These are phyloP conservation scores for Eristalinus sepulchralis DNA, from an alignment of 2,888 invertebrate species.

Conservation along the genomic window DNA sequence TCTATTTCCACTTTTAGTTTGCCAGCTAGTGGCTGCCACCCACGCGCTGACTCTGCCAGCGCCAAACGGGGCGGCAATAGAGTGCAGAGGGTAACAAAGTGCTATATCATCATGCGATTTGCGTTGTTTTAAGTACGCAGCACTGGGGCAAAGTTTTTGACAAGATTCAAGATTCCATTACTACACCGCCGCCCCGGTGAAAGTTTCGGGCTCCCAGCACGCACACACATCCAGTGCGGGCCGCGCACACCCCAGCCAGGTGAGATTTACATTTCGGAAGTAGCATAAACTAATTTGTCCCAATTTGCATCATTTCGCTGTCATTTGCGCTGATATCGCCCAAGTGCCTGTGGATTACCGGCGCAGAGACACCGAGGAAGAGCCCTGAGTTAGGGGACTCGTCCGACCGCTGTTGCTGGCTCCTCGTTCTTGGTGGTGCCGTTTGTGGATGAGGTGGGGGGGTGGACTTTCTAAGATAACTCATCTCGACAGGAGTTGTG, in stretches of 20 bases:
- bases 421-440: neutral
- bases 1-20: constrained; percentile 70
- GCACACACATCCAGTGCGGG: neutral
- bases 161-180: constrained; percentile 71
- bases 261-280: constrained; percentile 71
- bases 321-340: constrained; percentile 71
- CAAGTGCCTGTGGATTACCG: constrained; percentile 69
- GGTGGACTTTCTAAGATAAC: constrained; percentile 36
- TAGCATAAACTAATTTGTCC: constrained; percentile 73
- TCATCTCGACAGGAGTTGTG: constrained; percentile 52
- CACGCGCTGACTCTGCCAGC: neutral
- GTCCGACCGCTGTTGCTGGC: neutral
- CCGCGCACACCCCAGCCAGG: constrained; percentile 47
- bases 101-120: constrained; percentile 69
- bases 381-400: constrained; percentile 17
- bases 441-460: neutral
- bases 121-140: constrained; percentile 69
- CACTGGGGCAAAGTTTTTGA: constrained; percentile 71
- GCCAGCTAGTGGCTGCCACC: constrained; percentile 16
- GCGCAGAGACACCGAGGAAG: constrained; percentile 10
- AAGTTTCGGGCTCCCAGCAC: constrained; percentile 40
- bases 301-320: constrained; percentile 73
- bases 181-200: constrained; percentile 9
- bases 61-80: neutral
- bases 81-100: constrained; percentile 70